Percentiles rank a stretch among this genome's conserved stretches.
These are phyloP conservation scores for Tachuris rubrigastra DNA, from an alignment of 2,113 vertebrate species.

Conservation along the genomic window DNA sequence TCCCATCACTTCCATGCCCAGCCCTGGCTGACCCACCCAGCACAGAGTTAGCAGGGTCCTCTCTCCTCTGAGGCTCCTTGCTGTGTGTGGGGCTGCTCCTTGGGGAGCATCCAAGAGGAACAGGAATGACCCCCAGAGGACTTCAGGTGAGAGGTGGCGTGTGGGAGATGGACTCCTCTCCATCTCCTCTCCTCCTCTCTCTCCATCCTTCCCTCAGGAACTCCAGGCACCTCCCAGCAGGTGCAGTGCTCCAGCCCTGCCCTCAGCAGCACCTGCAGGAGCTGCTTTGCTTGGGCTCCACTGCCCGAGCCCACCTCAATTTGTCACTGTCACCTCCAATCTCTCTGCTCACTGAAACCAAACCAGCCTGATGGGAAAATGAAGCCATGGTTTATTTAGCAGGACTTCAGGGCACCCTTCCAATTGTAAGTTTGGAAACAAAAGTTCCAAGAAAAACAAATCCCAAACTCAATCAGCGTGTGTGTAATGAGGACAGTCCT, in stretches of 20 bases:
- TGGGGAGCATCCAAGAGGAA: neutral
- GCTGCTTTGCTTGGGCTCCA: neutral
- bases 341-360: neutral
- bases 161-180: neutral
- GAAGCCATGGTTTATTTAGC: conserved; percentile 1
- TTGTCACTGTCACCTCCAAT: conserved; percentile 18
- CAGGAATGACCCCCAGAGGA: neutral
- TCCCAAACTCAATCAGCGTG: neutral
- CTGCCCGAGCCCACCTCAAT: neutral
- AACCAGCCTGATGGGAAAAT: neutral
- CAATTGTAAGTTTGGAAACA: neutral
- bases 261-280: neutral
- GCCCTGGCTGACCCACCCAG: neutral
- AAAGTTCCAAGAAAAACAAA: neutral
- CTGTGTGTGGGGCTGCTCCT: neutral
- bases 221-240: neutral
- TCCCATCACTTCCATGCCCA: neutral
- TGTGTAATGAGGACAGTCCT: neutral
- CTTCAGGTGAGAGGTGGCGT: neutral
- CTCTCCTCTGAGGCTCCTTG: neutral
- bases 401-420: neutral
- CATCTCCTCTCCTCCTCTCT: neutral
- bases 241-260: rapidly evolving
- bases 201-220: neutral
- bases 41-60: neutral